A percentile compares a stretch with the other conserved stretches of the same genome.
These are phyloP conservation scores for Brachyalestes nurse DNA, from an alignment of 2,797 vertebrate genomes.

Conservation along the genomic window DNA sequence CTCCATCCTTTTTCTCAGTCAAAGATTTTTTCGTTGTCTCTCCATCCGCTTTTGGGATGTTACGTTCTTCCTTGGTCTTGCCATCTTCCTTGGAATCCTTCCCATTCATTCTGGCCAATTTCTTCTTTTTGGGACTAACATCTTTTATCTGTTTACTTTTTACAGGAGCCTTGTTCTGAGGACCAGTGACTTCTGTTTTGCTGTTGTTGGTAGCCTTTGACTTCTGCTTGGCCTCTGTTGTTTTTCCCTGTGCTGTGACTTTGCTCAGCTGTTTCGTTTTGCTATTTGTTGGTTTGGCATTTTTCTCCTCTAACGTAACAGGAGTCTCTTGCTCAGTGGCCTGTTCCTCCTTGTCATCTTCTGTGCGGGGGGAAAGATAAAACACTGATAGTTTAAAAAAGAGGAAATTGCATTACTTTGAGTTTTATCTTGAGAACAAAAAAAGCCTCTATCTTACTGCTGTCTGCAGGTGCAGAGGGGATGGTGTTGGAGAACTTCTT, in stretches of 20 bases:
- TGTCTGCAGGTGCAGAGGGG: slow-evolving; percentile 69
- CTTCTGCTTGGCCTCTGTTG: slow-evolving; percentile 53
- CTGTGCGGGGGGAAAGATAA: slow-evolving; percentile 31
- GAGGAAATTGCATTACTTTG: neutral
- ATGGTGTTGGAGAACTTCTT: slow-evolving; percentile 94
- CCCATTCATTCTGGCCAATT: slow-evolving; percentile 71
- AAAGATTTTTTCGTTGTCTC: slow-evolving; percentile 39
- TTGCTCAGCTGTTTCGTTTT: slow-evolving; percentile 57
- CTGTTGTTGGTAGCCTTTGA: slow-evolving; percentile 66
- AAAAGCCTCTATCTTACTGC: neutral
- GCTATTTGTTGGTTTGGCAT: slow-evolving; percentile 45
- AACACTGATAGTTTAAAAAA: neutral
- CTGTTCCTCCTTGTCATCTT: slow-evolving; percentile 56
- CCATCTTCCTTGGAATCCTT: slow-evolving; percentile 56
- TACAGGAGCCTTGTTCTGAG: slow-evolving; percentile 53
- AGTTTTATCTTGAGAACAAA: neutral
- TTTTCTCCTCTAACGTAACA: slow-evolving; percentile 55
- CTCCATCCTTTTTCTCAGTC: slow-evolving; percentile 64
- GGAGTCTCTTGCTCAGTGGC: slow-evolving; percentile 43
- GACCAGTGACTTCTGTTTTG: slow-evolving; percentile 33
- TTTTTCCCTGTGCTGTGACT: slow-evolving; percentile 53
- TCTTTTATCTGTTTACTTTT: slow-evolving; percentile 63
- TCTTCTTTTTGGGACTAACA: slow-evolving; percentile 73
- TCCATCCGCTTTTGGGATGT: slow-evolving; percentile 29
- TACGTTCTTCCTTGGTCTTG: slow-evolving; percentile 50